A percentile compares a stretch with the other conserved stretches of the same genome.
Evolutionary conservation across 2,113 vertebrate genomes (phyloP).

Genomic region (Choloepus hoffmanni): DNA sequence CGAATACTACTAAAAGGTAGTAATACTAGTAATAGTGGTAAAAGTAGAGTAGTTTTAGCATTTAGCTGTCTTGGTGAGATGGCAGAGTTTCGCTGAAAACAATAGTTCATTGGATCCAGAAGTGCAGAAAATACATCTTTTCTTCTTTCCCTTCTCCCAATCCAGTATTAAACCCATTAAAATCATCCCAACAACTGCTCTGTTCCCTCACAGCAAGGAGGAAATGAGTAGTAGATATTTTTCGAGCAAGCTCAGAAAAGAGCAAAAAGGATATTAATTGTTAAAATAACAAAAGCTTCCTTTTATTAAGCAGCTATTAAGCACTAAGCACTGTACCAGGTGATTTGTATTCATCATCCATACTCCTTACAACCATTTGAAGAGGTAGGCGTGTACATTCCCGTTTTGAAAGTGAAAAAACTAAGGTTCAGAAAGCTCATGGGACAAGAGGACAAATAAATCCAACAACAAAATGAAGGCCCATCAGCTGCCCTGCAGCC

Average conservation of each 20-base stretch:
- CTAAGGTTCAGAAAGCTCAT: neutral
- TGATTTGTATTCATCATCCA: neutral
- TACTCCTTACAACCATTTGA: neutral
- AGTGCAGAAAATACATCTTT: neutral
- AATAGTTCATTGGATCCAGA: neutral
- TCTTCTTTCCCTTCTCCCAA: neutral
- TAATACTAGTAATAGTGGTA: neutral
- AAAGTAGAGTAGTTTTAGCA: fast-evolving
- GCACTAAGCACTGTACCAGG: neutral
- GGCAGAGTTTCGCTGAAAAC: neutral
- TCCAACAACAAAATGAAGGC: neutral
- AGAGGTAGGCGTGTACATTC: neutral
- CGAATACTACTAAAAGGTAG: neutral
- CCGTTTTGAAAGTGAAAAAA: constrained; percentile 11
- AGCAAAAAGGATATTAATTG: neutral
- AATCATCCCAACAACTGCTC: neutral
- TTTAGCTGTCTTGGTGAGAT: neutral
- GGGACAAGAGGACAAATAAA: neutral
- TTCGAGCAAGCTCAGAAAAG: constrained; percentile 27
- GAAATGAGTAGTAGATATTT: neutral
- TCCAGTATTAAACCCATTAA: neutral
- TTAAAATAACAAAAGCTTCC: neutral
- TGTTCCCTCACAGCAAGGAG: neutral
- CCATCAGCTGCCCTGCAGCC: neutral
- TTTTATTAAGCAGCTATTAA: constrained; percentile 43